Evolutionary conservation across 2,113 vertebrate genomes (phyloP).

Genomic region (Vulpes vulpes): DNA sequence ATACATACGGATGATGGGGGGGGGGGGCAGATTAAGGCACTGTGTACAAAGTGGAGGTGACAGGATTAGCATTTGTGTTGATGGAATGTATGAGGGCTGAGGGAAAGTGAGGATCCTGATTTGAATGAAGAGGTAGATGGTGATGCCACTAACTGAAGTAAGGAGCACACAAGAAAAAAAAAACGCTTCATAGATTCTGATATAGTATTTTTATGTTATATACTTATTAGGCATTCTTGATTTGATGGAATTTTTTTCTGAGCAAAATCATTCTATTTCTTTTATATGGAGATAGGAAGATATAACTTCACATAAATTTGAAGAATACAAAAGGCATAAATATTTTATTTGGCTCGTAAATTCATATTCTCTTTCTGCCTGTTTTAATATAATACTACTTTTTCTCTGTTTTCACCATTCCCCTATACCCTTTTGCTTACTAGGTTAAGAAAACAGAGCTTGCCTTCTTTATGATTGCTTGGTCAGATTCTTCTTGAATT

Average conservation of each 20-base stretch:
- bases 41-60: not conserved
- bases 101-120: not conserved
- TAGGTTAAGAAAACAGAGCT: not conserved
- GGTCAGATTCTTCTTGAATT: not conserved
- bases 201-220: not conserved
- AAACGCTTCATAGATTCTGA: not conserved
- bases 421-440: not conserved
- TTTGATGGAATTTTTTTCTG: constrained; percentile 26
- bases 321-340: not conserved
- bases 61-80: not conserved
- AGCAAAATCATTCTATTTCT: not conserved
- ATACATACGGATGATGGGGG: not conserved
- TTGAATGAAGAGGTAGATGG: not conserved
- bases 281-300: not conserved
- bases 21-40: not conserved
- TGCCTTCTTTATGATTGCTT: not conserved
- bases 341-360: constrained; percentile 34
- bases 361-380: not conserved
- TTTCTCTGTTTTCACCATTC: not conserved
- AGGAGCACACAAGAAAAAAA: not conserved
- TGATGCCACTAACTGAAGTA: not conserved
- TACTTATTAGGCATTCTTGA: not conserved
- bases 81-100: not conserved
- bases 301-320: not conserved
- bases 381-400: not conserved